Conservation (phyloP, 2,113 vertebrate species). For the Leptodactylus fuscus region DNA sequence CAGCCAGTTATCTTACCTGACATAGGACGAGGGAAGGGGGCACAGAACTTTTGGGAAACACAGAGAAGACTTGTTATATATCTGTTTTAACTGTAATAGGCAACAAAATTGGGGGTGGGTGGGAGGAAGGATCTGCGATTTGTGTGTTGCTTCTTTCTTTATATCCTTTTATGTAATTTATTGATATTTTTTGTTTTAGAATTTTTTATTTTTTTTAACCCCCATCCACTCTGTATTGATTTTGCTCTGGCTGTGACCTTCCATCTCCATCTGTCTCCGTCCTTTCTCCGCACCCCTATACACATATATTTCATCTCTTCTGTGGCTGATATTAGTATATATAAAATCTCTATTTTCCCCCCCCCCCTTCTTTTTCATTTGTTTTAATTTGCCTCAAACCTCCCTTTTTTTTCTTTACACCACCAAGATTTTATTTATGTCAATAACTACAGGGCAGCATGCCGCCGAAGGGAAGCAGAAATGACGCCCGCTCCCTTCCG, state of each 20-base stretch:
- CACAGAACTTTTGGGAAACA: too few relatives aligned
- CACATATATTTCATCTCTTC: neutral
- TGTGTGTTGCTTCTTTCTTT: neutral
- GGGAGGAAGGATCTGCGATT: too few relatives aligned
- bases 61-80: too few relatives aligned
- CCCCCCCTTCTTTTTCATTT: conserved; percentile 65
- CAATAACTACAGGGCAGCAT: conserved; percentile 94
- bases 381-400: conserved; percentile 80
- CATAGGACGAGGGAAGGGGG: too few relatives aligned
- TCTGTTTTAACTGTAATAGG: too few relatives aligned
- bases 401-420: conserved; percentile 79
- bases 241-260: conserved; percentile 5
- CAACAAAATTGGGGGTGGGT: too few relatives aligned
- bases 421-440: conserved; percentile 99
- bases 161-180: conserved; percentile 29
- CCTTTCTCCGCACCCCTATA: neutral
- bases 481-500: conserved; percentile 75
- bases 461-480: conserved; percentile 81
- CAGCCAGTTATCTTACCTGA: too few relatives aligned
- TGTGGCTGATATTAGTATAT: conserved; percentile 6
- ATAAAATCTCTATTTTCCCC: conserved; percentile 62
- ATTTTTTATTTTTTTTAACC: neutral
- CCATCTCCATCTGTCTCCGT: neutral
- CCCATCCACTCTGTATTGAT: neutral
- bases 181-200: conserved; percentile 41